Evolutionary conservation across 2,888 invertebrate species (phyloP).

Genomic region (Isoperla grammatica): DNA sequence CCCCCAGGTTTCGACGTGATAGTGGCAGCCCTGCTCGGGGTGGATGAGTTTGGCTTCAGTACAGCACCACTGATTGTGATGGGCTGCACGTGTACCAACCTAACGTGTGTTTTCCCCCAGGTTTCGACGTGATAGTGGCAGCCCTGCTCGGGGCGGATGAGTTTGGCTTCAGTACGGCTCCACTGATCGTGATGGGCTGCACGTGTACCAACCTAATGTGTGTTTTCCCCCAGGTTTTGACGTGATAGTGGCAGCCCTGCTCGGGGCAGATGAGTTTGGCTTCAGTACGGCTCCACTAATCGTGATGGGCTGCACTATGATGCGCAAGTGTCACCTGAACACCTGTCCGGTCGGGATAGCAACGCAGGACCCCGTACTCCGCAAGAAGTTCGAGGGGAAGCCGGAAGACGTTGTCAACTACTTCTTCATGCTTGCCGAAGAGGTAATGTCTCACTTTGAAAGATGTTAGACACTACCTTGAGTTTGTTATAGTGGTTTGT

Average conservation of each 20-base stretch:
- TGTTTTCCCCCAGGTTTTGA: conserved; percentile 69
- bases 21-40: conserved; percentile 91
- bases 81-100: conserved; percentile 97
- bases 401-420: conserved; percentile 98
- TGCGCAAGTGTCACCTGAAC: conserved; percentile 98
- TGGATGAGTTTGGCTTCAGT: conserved; percentile 98
- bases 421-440: conserved; percentile 96
- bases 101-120: too few species aligned
- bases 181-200: conserved; percentile 95
- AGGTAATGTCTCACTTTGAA: too few species aligned
- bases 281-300: conserved; percentile 98
- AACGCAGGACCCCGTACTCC: conserved; percentile 92
- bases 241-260: conserved; percentile 88
- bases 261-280: conserved; percentile 98
- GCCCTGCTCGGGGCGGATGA: conserved; percentile 96
- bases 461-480: too few species aligned
- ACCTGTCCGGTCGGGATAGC: conserved; percentile 99
- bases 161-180: conserved; percentile 97
- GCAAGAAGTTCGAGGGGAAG: conserved; percentile 95
- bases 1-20: conserved; percentile 84
- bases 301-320: conserved; percentile 98
- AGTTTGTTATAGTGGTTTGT: too few species aligned
- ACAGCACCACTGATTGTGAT: conserved; percentile 96
- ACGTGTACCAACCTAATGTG: too few species aligned
- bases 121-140: conserved; percentile 94